A percentile compares a stretch with the other conserved stretches of the same genome.
Evolutionary conservation across 2,113 vertebrate genomes (phyloP).

Genomic region (Tauraco erythrolophus): DNA sequence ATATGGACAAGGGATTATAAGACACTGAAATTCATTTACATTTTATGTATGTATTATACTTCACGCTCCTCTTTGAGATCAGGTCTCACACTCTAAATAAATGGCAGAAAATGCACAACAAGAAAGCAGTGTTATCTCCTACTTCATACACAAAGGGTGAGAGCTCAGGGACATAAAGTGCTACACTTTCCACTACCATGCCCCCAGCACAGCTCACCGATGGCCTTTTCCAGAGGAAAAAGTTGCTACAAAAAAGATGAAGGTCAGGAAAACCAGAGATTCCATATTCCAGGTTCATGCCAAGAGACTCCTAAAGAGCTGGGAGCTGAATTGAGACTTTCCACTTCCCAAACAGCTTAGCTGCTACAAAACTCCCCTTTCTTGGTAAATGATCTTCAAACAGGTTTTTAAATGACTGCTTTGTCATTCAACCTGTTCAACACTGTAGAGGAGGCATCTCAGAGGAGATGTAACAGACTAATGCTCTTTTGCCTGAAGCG

Average conservation of each 20-base stretch:
- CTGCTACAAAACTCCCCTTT: neutral
- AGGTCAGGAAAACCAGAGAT: neutral
- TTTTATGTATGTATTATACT: neutral
- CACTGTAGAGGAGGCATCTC: neutral
- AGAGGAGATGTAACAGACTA: conserved; percentile 43
- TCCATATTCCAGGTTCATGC: neutral
- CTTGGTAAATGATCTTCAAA: conserved; percentile 19
- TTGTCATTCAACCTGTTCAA: conserved; percentile 43
- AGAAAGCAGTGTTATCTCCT: neutral
- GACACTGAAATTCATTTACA: neutral
- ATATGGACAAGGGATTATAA: neutral
- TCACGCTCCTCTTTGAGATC: neutral
- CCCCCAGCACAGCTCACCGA: neutral
- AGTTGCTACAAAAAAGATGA: neutral
- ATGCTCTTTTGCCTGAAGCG: conserved; percentile 38
- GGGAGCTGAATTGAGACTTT: neutral
- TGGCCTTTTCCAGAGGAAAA: neutral
- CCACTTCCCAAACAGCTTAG: neutral
- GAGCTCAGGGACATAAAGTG: neutral
- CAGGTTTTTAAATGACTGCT: conserved; percentile 23
- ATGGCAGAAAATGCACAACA: neutral
- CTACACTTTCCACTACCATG: neutral
- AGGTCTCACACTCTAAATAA: neutral
- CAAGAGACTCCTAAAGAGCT: neutral
- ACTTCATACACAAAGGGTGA: neutral